These are phyloP conservation scores for Drosophila silvestris DNA, from an alignment of 2,888 invertebrate genomes.

Conservation along the genomic window DNA sequence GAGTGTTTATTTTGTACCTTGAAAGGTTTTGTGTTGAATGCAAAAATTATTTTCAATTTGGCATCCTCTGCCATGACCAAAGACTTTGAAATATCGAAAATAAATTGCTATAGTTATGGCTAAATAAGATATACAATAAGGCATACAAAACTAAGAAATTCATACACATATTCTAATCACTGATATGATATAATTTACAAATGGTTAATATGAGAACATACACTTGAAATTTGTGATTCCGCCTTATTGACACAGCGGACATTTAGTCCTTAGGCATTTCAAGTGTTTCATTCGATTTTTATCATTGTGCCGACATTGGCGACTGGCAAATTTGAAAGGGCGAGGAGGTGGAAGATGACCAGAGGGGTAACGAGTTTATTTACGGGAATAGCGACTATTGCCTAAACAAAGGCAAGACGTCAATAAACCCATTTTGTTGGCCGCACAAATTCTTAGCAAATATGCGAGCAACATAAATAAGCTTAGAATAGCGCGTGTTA, in stretches of 20 bases:
- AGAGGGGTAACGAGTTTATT: slow-evolving; percentile 32
- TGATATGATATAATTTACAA: not conserved
- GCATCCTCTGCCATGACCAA: not conserved
- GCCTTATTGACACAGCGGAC: not conserved
- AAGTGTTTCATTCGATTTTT: not conserved
- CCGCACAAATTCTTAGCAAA: slow-evolving; percentile 72
- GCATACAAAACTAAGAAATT: too few relatives aligned
- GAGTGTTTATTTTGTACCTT: not conserved
- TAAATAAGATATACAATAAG: too few relatives aligned
- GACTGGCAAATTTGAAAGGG: not conserved
- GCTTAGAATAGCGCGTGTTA: slow-evolving; percentile 5
- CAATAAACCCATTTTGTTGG: slow-evolving; percentile 58
- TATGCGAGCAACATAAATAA: slow-evolving; percentile 74
- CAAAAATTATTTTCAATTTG: not conserved
- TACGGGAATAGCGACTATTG: slow-evolving; percentile 9
- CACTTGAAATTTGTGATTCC: not conserved
- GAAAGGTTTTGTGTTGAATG: not conserved
- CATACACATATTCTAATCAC: not conserved
- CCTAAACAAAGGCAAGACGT: slow-evolving; percentile 54
- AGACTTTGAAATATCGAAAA: not conserved
- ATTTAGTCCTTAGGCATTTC: not conserved
- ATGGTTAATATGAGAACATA: not conserved
- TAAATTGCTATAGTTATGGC: not conserved
- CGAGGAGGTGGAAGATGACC: not conserved
- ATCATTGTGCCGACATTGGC: slow-evolving; percentile 27